A percentile compares a stretch with the other conserved stretches of the same genome.
These are phyloP conservation scores for Meriones unguiculatus DNA, from an alignment of 2,113 vertebrate species.

Conservation along the genomic window DNA sequence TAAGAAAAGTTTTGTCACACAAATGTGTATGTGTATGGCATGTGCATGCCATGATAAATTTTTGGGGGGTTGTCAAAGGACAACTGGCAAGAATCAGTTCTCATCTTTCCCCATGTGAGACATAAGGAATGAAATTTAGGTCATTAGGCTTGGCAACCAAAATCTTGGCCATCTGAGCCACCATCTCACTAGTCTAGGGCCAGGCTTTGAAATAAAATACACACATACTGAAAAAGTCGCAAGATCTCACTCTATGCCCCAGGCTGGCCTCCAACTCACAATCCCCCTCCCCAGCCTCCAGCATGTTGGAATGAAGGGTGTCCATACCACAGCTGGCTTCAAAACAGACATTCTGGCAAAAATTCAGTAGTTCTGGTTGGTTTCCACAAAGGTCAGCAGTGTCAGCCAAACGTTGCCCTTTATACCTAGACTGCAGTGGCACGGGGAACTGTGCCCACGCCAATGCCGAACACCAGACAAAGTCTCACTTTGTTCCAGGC, in stretches of 20 bases:
- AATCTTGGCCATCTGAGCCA: background rate
- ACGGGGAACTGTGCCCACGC: background rate
- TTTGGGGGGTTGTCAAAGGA: background rate
- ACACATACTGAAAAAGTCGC: background rate
- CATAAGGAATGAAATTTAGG: background rate
- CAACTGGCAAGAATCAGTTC: background rate
- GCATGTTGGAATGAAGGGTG: background rate
- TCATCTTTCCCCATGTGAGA: background rate
- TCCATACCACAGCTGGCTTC: background rate
- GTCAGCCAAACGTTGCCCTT: background rate
- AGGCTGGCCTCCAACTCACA: background rate
- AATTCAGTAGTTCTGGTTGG: background rate
- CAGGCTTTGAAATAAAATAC: background rate
- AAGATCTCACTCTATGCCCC: background rate
- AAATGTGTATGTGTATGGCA: background rate
- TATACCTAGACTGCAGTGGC: background rate
- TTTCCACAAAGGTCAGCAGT: background rate
- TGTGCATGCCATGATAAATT: background rate
- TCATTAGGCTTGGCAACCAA: background rate
- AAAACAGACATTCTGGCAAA: background rate
- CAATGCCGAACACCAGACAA: background rate
- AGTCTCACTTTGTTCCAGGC: background rate
- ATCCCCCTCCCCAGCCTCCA: background rate
- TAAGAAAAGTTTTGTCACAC: background rate
- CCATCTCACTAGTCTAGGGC: background rate